Evolutionary conservation across 2,797 vertebrate genomes (phyloP).

Genomic region (Brachymystax lenok): DNA sequence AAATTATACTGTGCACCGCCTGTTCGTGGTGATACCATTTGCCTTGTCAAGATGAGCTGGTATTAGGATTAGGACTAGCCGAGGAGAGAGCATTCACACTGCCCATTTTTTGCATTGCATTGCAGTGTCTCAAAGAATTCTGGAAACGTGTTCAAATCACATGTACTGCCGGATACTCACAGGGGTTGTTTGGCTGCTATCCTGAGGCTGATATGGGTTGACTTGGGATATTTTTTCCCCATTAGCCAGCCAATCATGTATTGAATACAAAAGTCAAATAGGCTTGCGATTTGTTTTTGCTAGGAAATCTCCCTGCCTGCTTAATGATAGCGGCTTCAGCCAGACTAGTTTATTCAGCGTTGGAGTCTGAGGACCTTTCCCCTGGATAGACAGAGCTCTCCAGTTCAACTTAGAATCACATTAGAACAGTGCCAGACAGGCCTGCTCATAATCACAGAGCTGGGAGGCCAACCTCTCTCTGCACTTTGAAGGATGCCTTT

Average conservation of each 20-base stretch:
- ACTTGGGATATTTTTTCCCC: background rate
- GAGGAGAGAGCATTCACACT: background rate
- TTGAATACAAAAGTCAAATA: background rate
- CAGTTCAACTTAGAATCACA: background rate
- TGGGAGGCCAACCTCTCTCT: conserved; percentile 30
- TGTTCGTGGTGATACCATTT: background rate
- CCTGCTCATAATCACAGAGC: background rate
- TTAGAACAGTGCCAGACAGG: background rate
- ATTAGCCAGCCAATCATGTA: background rate
- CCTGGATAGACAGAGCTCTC: background rate
- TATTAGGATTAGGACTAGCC: background rate
- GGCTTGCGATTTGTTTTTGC: background rate
- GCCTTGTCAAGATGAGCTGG: background rate
- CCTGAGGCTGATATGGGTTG: background rate
- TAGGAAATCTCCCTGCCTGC: background rate
- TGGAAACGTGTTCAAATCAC: background rate
- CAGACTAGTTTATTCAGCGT: background rate
- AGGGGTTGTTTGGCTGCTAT: background rate
- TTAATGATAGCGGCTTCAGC: background rate
- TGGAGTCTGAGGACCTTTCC: background rate
- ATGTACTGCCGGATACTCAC: background rate
- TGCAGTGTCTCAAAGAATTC: background rate
- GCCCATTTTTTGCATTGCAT: background rate
- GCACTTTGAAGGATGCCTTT: conserved; percentile 44
- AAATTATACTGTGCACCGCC: background rate